These are phyloP conservation scores for Diadegma fenestrale DNA, from an alignment of 2,888 invertebrate species.

Conservation along the genomic window DNA sequence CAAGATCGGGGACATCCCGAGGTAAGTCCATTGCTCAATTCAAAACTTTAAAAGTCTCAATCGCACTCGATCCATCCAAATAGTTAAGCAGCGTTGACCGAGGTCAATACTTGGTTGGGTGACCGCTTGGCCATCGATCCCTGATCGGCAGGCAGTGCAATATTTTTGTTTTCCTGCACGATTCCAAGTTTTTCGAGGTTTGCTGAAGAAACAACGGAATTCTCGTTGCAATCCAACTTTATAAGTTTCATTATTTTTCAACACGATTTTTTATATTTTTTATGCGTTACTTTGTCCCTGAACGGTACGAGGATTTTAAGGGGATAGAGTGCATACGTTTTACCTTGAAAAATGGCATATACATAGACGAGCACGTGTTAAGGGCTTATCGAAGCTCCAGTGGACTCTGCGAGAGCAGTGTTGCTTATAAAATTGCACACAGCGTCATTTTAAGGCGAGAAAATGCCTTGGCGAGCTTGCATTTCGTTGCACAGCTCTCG, in stretches of 20 bases:
- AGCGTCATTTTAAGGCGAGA: conserved; percentile 45
- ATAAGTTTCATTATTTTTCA: background rate
- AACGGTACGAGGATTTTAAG: background rate
- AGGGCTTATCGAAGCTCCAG: conserved; percentile 43
- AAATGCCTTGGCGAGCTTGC: conserved; percentile 70
- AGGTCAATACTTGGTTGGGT: no score
- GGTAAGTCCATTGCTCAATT: conserved; percentile 71
- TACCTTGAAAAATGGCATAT: conserved; percentile 1
- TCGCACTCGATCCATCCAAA: background rate
- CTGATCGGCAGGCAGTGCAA: no score
- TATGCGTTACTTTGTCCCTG: background rate
- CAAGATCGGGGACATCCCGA: conserved; percentile 81
- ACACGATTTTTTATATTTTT: background rate
- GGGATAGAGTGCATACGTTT: background rate
- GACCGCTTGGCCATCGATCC: no score
- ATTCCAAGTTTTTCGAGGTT: no score
- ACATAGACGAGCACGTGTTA: background rate
- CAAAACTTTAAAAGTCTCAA: background rate
- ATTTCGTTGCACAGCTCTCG: conserved; percentile 71
- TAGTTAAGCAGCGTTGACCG: no score
- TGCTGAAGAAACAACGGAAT: no score
- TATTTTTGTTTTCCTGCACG: no score
- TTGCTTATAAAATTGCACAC: background rate
- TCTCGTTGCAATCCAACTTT: no score
- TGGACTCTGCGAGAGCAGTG: background rate